Evolutionary conservation across 2,113 vertebrate species (phyloP), one percentile per base, ranked within the genome.

Genomic region (Nannospalax galili): DNA sequence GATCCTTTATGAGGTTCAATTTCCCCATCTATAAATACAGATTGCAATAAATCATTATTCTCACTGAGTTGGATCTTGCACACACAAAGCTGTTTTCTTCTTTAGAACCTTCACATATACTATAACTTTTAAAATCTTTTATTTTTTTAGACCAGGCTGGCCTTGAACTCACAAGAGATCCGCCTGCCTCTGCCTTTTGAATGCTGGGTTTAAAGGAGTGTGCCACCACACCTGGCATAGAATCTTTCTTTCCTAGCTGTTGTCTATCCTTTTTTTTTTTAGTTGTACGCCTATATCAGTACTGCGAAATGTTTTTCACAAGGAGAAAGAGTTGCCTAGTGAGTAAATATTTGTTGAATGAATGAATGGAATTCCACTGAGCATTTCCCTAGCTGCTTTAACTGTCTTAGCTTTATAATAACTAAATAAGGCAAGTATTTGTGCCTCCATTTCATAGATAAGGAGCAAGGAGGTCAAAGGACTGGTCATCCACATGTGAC

Each of bases 251-350:
- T 94, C 73, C 73, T 81, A 81, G 40, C 7, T 79, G 37, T 8
- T 62, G 10, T 37, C 5, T 74, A 14, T 48, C 64, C 28, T 60
- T 56, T 42, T 60, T 70, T 78, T 28, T 56, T 45, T 67, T 79
- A 74, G n/a, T 6, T 22, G 9, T 35, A 84, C 70, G 40, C 70
- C 11, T 42, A 82, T 42, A 52, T 52, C 48, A 52, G 11, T 11
- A 48, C 3, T 60, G 60, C 3, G 37, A n/a, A 88, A 94, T 26
- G 40, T 79, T 96, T 93, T 82, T 82, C 69, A 92, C 32, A 87
- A 84, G 75, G 8, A 89, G 9, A 67, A 92, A 95, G 14, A n/a
- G 28, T n/a, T 77, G 5, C 28, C 35, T 26, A 32, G 62, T 84
- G 37, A 94, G 37, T 88, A 85, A 94, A 73, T 74, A 79, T 79